Conservation (phyloP, 1,140 invertebrate genomes). For the Orius insidiosus region DNA sequence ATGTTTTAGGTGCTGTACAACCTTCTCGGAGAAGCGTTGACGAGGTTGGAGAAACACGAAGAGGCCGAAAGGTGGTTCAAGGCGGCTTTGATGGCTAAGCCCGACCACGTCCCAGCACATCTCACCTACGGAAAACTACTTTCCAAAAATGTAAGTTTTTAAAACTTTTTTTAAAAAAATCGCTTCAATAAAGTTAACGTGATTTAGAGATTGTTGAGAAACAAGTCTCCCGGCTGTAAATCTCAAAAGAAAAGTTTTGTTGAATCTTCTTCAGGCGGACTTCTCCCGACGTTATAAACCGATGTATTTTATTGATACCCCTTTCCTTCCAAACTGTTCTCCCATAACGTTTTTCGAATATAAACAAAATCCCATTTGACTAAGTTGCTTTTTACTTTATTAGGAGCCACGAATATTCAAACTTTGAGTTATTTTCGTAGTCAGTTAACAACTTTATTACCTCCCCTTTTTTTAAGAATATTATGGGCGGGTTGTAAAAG, state of each 20-base stretch:
- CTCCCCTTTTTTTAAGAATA: no score
- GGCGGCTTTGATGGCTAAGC: conserved; percentile 36
- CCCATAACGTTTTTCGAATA: neutral
- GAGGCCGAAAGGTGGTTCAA: conserved; percentile 45
- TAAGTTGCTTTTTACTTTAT: conserved; percentile 3
- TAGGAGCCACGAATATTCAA: neutral
- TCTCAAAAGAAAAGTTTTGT: conserved; percentile 1
- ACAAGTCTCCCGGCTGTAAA: no score
- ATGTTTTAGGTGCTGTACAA: conserved; percentile 24
- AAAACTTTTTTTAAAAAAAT: neutral
- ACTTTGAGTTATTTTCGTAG: no score
- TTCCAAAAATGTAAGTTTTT: conserved; percentile 63
- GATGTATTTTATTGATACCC: conserved; percentile 1
- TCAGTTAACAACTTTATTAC: no score
- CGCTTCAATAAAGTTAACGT: neutral
- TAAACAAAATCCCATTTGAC: conserved; percentile 8
- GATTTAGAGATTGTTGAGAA: neutral
- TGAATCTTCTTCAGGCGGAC: neutral
- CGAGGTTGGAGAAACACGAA: conserved; percentile 31
- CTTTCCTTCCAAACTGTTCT: conserved; percentile 1
- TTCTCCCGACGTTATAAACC: neutral
- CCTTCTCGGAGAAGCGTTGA: conserved; percentile 25
- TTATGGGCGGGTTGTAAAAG: no score
- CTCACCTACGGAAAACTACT: conserved; percentile 80
- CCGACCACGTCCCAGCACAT: conserved; percentile 51